These are phyloP conservation scores for Cephus spinipes DNA, from an alignment of 2,888 invertebrate species.

Conservation along the genomic window DNA sequence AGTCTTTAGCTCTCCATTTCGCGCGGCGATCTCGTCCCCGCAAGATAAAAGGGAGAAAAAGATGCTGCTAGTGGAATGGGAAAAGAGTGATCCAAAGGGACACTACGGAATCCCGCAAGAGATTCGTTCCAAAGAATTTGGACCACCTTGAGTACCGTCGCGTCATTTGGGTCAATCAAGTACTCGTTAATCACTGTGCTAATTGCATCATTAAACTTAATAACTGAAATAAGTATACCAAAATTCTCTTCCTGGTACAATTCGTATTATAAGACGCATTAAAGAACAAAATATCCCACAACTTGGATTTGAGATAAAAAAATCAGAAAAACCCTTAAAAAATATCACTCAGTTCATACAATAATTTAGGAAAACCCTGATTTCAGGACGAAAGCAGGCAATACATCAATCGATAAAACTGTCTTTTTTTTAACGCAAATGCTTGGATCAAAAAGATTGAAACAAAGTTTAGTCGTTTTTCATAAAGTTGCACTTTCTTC, in stretches of 20 bases:
- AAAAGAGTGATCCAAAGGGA: not conserved
- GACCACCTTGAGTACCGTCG: not conserved
- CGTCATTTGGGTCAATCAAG: not conserved
- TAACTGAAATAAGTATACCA: not conserved
- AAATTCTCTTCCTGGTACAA: not conserved
- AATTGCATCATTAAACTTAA: not conserved
- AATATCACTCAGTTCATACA: not conserved
- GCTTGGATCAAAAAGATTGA: no score
- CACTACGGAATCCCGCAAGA: not conserved
- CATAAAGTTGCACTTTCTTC: no score
- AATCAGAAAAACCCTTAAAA: not conserved
- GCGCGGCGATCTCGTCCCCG: not conserved
- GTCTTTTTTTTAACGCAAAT: no score
- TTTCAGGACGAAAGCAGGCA: not conserved
- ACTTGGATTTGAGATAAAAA: not conserved
- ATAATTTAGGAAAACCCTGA: not conserved
- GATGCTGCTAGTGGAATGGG: not conserved
- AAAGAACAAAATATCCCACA: not conserved
- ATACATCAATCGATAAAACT: no score
- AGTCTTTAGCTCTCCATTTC: slow-evolving; percentile 8
- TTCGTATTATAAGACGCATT: not conserved
- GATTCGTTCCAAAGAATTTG: not conserved
- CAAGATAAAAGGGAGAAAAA: slow-evolving; percentile 2
- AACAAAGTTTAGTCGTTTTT: no score
- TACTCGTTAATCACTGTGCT: not conserved